Evolutionary conservation across 2,797 vertebrate species (phyloP).

Genomic region (Xerus rutilus): DNA sequence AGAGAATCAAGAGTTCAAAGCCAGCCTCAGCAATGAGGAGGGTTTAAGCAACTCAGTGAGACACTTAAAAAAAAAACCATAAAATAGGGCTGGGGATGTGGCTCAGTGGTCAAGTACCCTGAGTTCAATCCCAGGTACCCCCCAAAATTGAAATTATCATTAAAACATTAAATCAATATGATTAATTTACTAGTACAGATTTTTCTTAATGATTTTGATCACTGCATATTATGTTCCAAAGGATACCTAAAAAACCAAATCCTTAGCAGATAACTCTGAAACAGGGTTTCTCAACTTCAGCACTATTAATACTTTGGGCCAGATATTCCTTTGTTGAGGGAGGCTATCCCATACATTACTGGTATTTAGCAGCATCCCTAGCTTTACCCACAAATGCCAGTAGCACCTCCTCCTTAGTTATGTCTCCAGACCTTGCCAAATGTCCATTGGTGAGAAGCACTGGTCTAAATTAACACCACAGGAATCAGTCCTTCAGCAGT

Average conservation of each 20-base stretch:
- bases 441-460: neutral
- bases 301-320: neutral
- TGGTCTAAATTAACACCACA: neutral
- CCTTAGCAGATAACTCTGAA: neutral
- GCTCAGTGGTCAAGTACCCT: too few relatives aligned
- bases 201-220: conserved; percentile 25
- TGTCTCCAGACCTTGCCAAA: neutral
- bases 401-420: conserved; percentile 17
- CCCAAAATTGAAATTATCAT: neutral
- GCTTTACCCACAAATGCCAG: conserved; percentile 2
- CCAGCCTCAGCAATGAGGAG: too few relatives aligned
- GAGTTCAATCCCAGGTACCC: too few relatives aligned
- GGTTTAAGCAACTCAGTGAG: too few relatives aligned
- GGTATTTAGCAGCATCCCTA: neutral
- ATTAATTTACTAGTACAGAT: conserved; percentile 15
- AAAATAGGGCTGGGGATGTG: too few relatives aligned
- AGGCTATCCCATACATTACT: neutral
- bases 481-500: neutral
- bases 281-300: neutral
- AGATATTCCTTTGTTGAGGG: neutral
- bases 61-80: too few relatives aligned
- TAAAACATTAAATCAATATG: conserved; percentile 46
- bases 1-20: too few relatives aligned
- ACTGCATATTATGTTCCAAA: conserved; percentile 25
- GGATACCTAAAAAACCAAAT: neutral